Percentiles rank a stretch among this genome's conserved stretches.
Evolutionary conservation across 2,888 invertebrate species (phyloP).

Genomic region (Phyllotreta striolata): DNA sequence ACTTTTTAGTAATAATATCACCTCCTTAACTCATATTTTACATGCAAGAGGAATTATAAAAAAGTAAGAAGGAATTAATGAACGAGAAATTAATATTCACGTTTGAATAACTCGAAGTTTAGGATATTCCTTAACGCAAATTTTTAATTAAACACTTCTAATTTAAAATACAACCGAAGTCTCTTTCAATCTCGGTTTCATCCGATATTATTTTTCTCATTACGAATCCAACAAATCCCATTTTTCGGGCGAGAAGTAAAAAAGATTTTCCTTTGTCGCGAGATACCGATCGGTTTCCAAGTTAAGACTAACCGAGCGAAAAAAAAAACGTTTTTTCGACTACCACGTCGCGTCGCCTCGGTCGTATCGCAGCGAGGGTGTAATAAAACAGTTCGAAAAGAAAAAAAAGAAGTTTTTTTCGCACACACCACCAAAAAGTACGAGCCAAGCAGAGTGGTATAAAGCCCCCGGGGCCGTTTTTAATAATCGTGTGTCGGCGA

Average conservation of each 20-base stretch:
- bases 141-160: too few relatives aligned
- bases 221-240: slow-evolving; percentile 3
- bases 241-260: slow-evolving; percentile 1
- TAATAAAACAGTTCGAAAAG: slow-evolving; percentile 17
- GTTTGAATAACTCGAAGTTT: too few relatives aligned
- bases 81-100: too few relatives aligned
- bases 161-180: too few relatives aligned
- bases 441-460: slow-evolving; percentile 17
- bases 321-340: slow-evolving; percentile 6
- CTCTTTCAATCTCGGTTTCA: too few relatives aligned
- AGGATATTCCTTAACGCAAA: too few relatives aligned
- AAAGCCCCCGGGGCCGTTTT: slow-evolving; percentile 19
- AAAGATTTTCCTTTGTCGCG: slow-evolving; percentile 8
- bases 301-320: slow-evolving; percentile 13
- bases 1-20: too few relatives aligned
- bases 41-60: too few relatives aligned
- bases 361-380: slow-evolving; percentile 9
- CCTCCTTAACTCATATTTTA: too few relatives aligned
- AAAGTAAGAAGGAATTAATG: too few relatives aligned
- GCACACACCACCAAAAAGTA: slow-evolving; percentile 21
- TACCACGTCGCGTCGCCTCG: neutral
- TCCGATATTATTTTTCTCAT: neutral
- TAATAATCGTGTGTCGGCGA: slow-evolving; percentile 20
- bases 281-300: slow-evolving; percentile 5
- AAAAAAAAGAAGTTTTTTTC: slow-evolving; percentile 15